Evolutionary conservation across 64 coral and sea anemone species (phyloP).

Genomic region (Montipora sp.): DNA sequence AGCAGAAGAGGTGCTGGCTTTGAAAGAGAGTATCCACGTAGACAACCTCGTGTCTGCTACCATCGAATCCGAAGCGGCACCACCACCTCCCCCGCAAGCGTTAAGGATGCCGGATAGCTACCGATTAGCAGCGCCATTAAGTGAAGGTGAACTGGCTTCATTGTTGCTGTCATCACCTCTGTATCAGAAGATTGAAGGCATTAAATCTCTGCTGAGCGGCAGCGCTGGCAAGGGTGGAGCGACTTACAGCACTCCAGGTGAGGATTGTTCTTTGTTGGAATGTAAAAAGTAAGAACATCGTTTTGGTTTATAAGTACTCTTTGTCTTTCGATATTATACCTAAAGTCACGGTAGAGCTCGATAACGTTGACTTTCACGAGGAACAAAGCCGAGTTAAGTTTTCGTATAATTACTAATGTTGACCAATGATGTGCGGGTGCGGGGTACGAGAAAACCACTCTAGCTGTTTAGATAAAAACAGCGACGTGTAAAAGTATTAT

Average conservation of each 20-base stretch:
- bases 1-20: constrained; percentile 76
- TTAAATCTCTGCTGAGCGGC: constrained; percentile 79
- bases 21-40: constrained; percentile 96
- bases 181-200: constrained; percentile 92
- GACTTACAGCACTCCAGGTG: constrained; percentile 34
- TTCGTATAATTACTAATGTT: too few relatives aligned
- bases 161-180: constrained; percentile 88
- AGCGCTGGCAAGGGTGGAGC: constrained; percentile 76
- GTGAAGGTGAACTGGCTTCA: constrained; percentile 83
- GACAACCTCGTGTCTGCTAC: constrained; percentile 86
- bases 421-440: too few relatives aligned
- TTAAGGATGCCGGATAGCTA: constrained; percentile 79
- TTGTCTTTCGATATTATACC: too few relatives aligned
- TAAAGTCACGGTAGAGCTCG: too few relatives aligned
- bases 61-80: constrained; percentile 71
- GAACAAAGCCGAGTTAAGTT: too few relatives aligned
- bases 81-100: constrained; percentile 13
- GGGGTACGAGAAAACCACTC: too few relatives aligned
- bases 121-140: constrained; percentile 89
- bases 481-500: too few relatives aligned
- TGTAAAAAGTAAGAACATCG: too few relatives aligned
- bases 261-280: not conserved
- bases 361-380: too few relatives aligned
- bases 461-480: too few relatives aligned
- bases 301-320: too few relatives aligned